Conservation (phyloP, 1,140 invertebrate genomes). For the Drosophila pseudoananassae region DNA sequence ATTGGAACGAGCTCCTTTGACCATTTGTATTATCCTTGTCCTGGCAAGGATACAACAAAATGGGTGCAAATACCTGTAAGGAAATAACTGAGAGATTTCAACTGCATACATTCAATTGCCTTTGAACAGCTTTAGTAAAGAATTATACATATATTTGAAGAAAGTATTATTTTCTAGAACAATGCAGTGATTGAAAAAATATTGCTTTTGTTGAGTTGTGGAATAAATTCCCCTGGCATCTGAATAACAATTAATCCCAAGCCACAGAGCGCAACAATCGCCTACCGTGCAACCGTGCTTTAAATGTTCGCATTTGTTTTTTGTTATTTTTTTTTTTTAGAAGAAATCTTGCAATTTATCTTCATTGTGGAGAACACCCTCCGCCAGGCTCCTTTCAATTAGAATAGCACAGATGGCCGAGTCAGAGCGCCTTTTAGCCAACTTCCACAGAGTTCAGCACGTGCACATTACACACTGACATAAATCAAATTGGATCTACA, state of each 20-base stretch:
- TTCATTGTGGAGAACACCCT: constrained; percentile 48
- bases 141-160: too few species aligned
- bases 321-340: constrained; percentile 32
- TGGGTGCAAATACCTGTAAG: neutral
- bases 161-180: neutral
- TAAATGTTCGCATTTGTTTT: constrained; percentile 3
- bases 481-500: constrained; percentile 64
- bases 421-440: neutral
- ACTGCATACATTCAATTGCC: too few species aligned
- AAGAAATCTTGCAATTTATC: constrained; percentile 59
- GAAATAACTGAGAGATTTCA: neutral
- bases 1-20: neutral
- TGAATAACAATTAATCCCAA: constrained; percentile 9
- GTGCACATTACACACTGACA: constrained; percentile 30
- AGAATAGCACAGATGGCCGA: constrained; percentile 8
- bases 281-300: neutral
- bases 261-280: constrained; percentile 8
- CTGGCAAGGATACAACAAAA: neutral
- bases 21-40: neutral
- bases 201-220: neutral
- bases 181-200: neutral
- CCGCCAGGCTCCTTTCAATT: constrained; percentile 33
- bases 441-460: constrained; percentile 9
- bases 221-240: neutral
- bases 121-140: too few species aligned